Conservation (phyloP, 2,797 vertebrate genomes). For the Xiphorhynchus erythropygius region DNA sequence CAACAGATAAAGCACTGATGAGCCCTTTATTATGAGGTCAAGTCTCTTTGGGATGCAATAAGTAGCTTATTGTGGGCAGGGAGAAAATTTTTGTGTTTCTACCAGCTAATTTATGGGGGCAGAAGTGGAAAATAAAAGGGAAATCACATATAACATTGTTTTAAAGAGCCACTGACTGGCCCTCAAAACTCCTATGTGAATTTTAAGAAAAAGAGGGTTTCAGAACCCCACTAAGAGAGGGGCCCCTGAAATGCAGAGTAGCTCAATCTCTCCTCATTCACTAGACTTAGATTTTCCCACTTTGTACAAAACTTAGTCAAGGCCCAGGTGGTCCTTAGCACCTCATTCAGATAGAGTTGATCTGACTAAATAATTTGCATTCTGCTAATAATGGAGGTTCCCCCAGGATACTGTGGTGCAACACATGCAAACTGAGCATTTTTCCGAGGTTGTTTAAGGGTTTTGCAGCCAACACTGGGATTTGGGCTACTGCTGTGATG, state of each 20-base stretch:
- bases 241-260: background rate
- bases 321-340: background rate
- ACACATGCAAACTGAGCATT: background rate
- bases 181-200: background rate
- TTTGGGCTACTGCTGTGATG: background rate
- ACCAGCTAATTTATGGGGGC: background rate
- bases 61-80: background rate
- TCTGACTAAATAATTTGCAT: background rate
- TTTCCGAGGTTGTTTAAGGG: background rate
- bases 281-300: background rate
- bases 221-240: background rate
- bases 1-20: background rate
- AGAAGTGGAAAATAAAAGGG: background rate
- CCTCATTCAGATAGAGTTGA: background rate
- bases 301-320: background rate
- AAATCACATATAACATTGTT: background rate
- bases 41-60: background rate
- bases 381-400: background rate
- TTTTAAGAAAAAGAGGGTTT: background rate
- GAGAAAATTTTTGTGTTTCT: background rate
- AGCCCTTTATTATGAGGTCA: background rate
- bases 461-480: background rate
- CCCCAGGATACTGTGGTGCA: background rate
- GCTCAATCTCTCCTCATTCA: background rate
- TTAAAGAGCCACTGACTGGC: background rate